Percentiles rank a stretch among this genome's conserved stretches.
Evolutionary conservation across 2,797 vertebrate species (phyloP).

Genomic region (Rhinophrynus dorsalis): DNA sequence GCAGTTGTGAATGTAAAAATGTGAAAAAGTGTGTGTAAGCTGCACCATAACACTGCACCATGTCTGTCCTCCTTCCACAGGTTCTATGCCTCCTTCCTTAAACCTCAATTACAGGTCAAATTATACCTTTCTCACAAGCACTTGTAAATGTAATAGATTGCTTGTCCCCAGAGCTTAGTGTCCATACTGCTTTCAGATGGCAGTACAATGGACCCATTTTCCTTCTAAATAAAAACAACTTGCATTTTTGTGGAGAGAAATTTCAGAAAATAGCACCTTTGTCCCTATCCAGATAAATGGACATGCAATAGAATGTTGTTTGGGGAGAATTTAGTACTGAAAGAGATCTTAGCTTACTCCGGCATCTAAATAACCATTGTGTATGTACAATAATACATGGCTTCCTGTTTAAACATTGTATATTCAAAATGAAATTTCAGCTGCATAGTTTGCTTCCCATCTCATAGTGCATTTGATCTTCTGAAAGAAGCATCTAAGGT

Average conservation of each 20-base stretch:
- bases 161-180: background rate
- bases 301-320: background rate
- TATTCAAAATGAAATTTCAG: no score
- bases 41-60: background rate
- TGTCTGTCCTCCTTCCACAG: background rate
- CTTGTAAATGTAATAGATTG: conserved; percentile 6
- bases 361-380: no score
- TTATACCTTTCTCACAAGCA: conserved; percentile 1
- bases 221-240: background rate
- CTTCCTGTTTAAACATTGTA: no score
- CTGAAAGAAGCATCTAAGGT: no score
- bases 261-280: background rate
- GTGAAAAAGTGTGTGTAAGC: background rate
- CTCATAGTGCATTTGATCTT: no score
- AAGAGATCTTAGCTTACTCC: no score
- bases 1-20: background rate
- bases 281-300: background rate
- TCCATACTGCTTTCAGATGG: background rate
- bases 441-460: no score
- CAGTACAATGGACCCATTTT: background rate
- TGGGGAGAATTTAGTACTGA: no score
- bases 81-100: background rate
- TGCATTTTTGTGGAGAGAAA: background rate
- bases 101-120: background rate
- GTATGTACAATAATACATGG: no score